Conservation (phyloP, 2,113 vertebrate species). For the Sphyrna mokarran region DNA sequence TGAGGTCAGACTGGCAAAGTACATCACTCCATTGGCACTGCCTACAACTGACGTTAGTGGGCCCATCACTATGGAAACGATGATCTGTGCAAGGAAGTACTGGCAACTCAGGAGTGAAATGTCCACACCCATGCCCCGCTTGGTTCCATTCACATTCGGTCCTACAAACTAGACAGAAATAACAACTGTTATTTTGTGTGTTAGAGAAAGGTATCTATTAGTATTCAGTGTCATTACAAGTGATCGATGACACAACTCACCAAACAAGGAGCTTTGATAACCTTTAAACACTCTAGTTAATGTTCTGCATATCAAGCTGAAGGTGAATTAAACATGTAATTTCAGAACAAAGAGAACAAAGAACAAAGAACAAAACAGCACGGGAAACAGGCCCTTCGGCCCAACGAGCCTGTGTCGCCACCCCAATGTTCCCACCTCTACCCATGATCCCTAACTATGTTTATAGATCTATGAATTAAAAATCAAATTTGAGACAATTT, state of each 20-base stretch:
- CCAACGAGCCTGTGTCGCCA: too few relatives aligned
- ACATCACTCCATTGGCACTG: conserved; percentile 91
- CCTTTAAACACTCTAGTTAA: not conserved
- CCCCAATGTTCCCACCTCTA: too few relatives aligned
- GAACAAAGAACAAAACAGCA: too few relatives aligned
- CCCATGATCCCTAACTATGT: too few relatives aligned
- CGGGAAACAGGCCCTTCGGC: too few relatives aligned
- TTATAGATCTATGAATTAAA: too few relatives aligned
- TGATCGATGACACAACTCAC: not conserved
- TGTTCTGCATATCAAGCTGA: not conserved
- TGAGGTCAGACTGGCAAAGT: conserved; percentile 86
- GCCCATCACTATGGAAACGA: conserved; percentile 86
- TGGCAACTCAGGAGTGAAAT: conserved; percentile 95
- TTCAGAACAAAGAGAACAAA: too few relatives aligned
- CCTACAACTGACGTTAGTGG: conserved; percentile 87
- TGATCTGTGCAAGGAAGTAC: conserved; percentile 93
- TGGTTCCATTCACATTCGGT: conserved; percentile 69
- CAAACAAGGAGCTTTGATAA: not conserved
- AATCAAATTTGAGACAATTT: too few relatives aligned
- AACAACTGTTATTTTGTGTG: conserved; percentile 18
- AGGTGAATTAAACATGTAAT: not conserved
- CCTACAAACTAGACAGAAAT: conserved; percentile 72
- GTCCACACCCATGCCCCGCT: conserved; percentile 88
- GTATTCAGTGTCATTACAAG: not conserved
- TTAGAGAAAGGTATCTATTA: not conserved